Conservation (phyloP, 2,888 invertebrate species). For the Aleiodes leptofemur region DNA sequence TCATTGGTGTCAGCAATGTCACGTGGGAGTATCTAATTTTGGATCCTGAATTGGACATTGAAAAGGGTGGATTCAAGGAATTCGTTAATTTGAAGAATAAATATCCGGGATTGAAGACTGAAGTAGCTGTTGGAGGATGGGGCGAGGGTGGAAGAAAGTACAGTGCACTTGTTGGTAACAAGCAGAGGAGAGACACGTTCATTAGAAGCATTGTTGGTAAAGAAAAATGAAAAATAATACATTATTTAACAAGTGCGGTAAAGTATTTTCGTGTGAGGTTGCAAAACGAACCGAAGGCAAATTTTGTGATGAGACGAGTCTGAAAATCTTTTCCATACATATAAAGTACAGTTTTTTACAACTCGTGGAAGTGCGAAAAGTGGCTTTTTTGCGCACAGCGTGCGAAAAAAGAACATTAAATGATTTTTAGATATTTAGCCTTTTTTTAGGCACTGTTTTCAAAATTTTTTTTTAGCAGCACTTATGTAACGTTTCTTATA, state of each 20-base stretch:
- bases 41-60: constrained; percentile 87
- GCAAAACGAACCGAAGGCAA: too few species aligned
- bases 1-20: constrained; percentile 89
- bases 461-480: too few species aligned
- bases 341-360: too few species aligned
- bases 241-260: too few species aligned
- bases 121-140: constrained; percentile 93
- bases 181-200: constrained; percentile 82
- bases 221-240: constrained; percentile 56
- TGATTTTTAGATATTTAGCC: too few species aligned
- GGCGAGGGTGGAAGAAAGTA: constrained; percentile 93
- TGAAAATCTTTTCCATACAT: background rate
- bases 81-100: constrained; percentile 85
- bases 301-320: too few species aligned
- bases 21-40: constrained; percentile 87
- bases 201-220: constrained; percentile 85
- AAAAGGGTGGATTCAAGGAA: constrained; percentile 85
- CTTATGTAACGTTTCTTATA: too few species aligned
- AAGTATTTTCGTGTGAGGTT: too few species aligned
- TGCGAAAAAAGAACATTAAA: too few species aligned
- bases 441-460: too few species aligned
- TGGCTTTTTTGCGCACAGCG: too few species aligned
- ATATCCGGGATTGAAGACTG: constrained; percentile 85
- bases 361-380: too few species aligned
- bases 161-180: constrained; percentile 86